Percentiles rank a stretch among this genome's conserved stretches.
These are phyloP conservation scores for Cephus pulcher DNA, from an alignment of 2,888 invertebrate genomes.

Conservation along the genomic window DNA sequence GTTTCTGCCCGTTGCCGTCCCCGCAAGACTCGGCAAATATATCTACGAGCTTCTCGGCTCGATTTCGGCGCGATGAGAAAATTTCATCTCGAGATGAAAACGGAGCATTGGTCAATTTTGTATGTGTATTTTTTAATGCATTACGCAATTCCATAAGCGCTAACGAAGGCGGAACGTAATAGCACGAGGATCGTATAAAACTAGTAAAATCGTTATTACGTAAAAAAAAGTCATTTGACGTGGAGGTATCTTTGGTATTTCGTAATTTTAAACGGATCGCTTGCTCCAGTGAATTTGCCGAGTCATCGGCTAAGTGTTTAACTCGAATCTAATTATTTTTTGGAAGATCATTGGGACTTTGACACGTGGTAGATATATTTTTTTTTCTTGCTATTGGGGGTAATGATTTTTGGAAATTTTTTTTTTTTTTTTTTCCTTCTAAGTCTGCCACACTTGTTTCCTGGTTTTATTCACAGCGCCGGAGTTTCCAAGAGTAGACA, in stretches of 20 bases:
- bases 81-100: background rate
- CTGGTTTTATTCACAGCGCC: background rate
- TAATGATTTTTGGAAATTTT: background rate
- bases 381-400: background rate
- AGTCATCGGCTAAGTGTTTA: background rate
- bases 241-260: background rate
- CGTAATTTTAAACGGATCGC: background rate
- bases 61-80: background rate
- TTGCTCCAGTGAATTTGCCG: background rate
- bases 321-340: background rate
- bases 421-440: background rate
- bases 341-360: background rate
- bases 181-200: background rate
- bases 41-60: constrained; percentile 49
- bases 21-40: constrained; percentile 56
- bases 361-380: background rate
- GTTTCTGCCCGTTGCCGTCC: constrained; percentile 40
- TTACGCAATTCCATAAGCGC: background rate
- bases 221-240: background rate
- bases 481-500: background rate
- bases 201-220: background rate
- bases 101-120: background rate
- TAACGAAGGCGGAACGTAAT: background rate
- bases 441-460: background rate
- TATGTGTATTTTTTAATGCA: background rate